Base-by-base conservation (phyloP, 2,113 vertebrate genomes). In the Coptodon bakossiorum region DNA sequence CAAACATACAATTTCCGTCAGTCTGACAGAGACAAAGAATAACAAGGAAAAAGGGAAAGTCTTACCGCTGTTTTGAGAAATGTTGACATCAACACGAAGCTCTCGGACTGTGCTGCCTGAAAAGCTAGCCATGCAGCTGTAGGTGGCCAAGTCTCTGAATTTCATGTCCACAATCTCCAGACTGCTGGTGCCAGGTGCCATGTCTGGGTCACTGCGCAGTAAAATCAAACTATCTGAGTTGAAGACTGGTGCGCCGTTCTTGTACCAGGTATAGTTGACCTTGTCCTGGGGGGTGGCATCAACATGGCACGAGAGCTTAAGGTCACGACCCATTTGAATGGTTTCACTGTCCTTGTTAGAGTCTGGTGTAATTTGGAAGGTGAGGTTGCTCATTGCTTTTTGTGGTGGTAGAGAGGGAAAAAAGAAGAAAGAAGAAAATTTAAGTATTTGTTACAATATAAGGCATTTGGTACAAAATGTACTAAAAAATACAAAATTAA, bases 211-310 rank as follows among this genome's bases (percentile, higher is more conserved):
- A 2, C 98, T 99, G 43, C 97, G 97, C 68, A 98, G 97, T 94
- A 99, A 95, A 73, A 99, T 95, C 76, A 99, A 95, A 43, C 96
- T 97, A 80, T 98, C 98, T 1, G 98, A 97, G 92, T 97, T 96
- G 90, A 94, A 97, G 29, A 98, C 96, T 1, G 96, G 96, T 50
- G 94, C 97, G 7, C 97, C 97, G 0, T 99, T 99, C 96, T 99
- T 99, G 95, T 97, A 99, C 99, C 99, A 99, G 71, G 97, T 98
- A 92, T 99, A 99, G 94, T 97, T 96, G 91, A 99, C 97, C 94
- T 99, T 99, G 96, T 99, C 99, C 95, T 99, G 98, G 2, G 99
- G 99, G 17, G 98, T 97, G 10, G 99, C 98, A n/a, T 99, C 98
- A 14, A 98, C 99, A 0, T 99, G 99, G 90, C 99, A 99, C 0